These are phyloP conservation scores for Calephelis perditalis DNA, from an alignment of 2,888 invertebrate genomes.

Conservation along the genomic window DNA sequence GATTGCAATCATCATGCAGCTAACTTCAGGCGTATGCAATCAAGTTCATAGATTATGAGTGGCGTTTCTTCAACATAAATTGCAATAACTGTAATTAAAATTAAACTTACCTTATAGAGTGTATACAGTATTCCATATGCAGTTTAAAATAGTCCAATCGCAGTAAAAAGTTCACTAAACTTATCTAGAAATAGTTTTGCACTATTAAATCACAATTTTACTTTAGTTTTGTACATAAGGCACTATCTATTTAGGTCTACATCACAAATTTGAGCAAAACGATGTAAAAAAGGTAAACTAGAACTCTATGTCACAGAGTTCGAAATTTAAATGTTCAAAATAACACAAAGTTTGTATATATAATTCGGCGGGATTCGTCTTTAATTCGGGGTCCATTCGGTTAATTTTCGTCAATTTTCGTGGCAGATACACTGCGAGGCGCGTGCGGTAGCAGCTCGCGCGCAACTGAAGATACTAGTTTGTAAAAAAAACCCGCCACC, in stretches of 20 bases:
- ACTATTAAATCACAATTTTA: slow-evolving; percentile 65
- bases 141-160: slow-evolving; percentile 27
- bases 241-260: slow-evolving; percentile 52
- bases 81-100: slow-evolving; percentile 35
- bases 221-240: slow-evolving; percentile 60
- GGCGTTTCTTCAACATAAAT: slow-evolving; percentile 52
- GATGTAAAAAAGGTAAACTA: slow-evolving; percentile 62
- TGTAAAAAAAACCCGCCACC: slow-evolving; percentile 66
- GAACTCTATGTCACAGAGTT: slow-evolving; percentile 48
- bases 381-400: slow-evolving; percentile 53
- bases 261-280: slow-evolving; percentile 73
- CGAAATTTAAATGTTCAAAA: slow-evolving; percentile 47
- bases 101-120: slow-evolving; percentile 50
- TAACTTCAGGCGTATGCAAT: slow-evolving; percentile 59
- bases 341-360: slow-evolving; percentile 41
- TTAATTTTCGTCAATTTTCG: slow-evolving; percentile 52
- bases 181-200: slow-evolving; percentile 62
- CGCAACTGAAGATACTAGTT: slow-evolving; percentile 75
- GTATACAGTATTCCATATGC: slow-evolving; percentile 59
- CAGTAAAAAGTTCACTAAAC: slow-evolving; percentile 50
- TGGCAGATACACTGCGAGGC: slow-evolving; percentile 47
- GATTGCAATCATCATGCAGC: slow-evolving; percentile 55
- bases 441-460: slow-evolving; percentile 67
- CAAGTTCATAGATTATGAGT: slow-evolving; percentile 77
- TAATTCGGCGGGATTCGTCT: slow-evolving; percentile 47